Evolutionary conservation across 1,140 invertebrate genomes (phyloP).

Genomic region (Tetragonula clypearis): DNA sequence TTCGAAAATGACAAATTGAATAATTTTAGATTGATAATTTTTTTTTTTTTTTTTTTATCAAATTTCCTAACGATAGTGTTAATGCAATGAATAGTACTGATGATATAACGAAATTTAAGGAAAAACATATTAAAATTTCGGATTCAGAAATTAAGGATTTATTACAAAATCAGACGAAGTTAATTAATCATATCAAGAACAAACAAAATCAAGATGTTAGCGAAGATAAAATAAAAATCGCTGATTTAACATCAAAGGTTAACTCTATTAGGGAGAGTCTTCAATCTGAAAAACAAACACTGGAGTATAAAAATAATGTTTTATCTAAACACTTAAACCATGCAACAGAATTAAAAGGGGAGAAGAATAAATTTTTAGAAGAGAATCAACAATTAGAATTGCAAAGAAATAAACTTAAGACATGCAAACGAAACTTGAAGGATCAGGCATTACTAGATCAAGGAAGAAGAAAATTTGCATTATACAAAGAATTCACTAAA

Average conservation of each 20-base stretch:
- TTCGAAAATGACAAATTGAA: no score
- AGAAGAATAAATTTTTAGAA: conserved; percentile 46
- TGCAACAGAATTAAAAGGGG: conserved; percentile 40
- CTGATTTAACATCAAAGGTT: conserved; percentile 31
- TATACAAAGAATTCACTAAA: conserved; percentile 42
- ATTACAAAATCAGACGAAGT: not conserved
- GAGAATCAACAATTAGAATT: conserved; percentile 45
- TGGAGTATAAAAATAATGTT: conserved; percentile 31
- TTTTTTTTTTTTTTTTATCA: not conserved
- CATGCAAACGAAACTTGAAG: conserved; percentile 44
- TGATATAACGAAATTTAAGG: not conserved
- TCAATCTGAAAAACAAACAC: conserved; percentile 12
- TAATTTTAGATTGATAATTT: no score
- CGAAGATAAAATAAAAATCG: conserved; percentile 42
- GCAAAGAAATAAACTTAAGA: conserved; percentile 50
- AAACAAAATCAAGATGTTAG: conserved; percentile 4
- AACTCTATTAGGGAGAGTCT: conserved; percentile 11
- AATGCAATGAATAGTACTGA: conserved; percentile 8
- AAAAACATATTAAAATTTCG: conserved; percentile 15
- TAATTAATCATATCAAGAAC: conserved; percentile 17
- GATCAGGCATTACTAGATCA: conserved; percentile 57
- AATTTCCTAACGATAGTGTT: not conserved
- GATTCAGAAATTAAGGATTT: conserved; percentile 10
- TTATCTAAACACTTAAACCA: conserved; percentile 15
- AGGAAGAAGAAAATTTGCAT: conserved; percentile 59